phyloP scores from a whole-genome alignment of 37 sponge, comb jelly and placozoan genomes.

The Ephydatia muelleri region DNA sequence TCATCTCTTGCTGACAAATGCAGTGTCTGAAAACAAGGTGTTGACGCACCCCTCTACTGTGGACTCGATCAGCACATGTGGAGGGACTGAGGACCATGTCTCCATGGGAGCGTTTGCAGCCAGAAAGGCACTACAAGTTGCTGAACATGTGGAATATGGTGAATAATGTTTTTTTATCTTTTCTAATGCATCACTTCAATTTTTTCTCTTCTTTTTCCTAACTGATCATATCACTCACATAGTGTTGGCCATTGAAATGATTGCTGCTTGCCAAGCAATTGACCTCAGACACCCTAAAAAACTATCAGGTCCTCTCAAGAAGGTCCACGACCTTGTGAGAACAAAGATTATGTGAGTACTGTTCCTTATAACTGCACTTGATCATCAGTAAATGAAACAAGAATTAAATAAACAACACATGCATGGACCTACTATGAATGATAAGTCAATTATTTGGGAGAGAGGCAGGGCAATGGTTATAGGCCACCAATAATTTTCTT shows the following conservation, averaged over 20 bases:
- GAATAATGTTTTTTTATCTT: no score
- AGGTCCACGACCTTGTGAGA: constrained; percentile 55
- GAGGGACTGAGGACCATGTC: constrained; percentile 88
- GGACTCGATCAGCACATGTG: constrained; percentile 79
- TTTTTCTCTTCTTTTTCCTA: neutral
- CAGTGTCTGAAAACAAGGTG: constrained; percentile 90
- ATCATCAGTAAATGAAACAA: no score
- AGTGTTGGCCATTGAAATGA: constrained; percentile 87
- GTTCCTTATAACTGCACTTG: no score
- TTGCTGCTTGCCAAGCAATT: constrained; percentile 87
- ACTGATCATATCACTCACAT: neutral
- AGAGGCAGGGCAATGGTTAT: no score
- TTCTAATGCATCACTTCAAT: neutral
- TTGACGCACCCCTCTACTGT: constrained; percentile 85
- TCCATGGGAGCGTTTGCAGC: constrained; percentile 90
- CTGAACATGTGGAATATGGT: constrained; percentile 78
- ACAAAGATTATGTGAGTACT: constrained; percentile 38
- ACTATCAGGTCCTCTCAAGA: constrained; percentile 54
- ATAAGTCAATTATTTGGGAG: no score
- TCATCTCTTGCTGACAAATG: neutral
- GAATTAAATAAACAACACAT: no score
- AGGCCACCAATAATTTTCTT: no score
- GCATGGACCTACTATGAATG: no score
- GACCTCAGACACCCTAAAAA: constrained; percentile 54
- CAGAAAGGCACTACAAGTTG: constrained; percentile 81